Base-by-base conservation (phyloP, 2,113 vertebrate genomes). In the Phaethornis superciliosus region DNA sequence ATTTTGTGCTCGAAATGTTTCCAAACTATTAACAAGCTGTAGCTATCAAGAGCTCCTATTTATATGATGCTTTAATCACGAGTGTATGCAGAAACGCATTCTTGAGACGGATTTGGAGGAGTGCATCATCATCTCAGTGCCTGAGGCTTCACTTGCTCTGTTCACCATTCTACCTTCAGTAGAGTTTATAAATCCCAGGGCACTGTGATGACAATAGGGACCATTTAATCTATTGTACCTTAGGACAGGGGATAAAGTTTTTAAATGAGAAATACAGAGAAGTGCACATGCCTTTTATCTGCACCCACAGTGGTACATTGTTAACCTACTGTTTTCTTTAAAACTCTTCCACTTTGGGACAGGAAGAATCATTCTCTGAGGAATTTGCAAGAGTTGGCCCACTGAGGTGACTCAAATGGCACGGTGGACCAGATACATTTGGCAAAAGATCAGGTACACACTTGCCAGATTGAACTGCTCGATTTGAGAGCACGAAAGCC, bases 1-100 rank as follows among this genome's bases (percentile, higher is more conserved):
- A 80, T 95, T 95, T 96, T 98, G 97, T 98, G 97, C 96, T 97
- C 95, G 5, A 96, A 98, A 97, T 91, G 78, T 64, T 96, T 93
- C 95, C 94, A 95, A 82, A 96, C 76, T 87, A 96, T 92, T 90
- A 89, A 94, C 81, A 96, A 96, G 93, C 87, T 94, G 90, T 78
- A 96, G 85, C 74, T 94, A 93, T 91, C 95, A 70, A 96, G 88
- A 96, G 90, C 95, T 97, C 90, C 90, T 97, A 95, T 95, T 96
- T 96, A 68, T 65, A 90, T 54, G 95, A 95, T 78, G 92, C 96
- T 96, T 91, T 93, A 96, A 93, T 86, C 81, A 96, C 63, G 37
- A 90, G 90, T 10, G 58, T 93, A 83, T 88, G 90, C 79, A 94
- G 80, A 84, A 94, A 97, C 76, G 89, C 85, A 92, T 86, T 94